Conservation (phyloP, 2,797 vertebrate species). For the Gymnocypris eckloni region DNA sequence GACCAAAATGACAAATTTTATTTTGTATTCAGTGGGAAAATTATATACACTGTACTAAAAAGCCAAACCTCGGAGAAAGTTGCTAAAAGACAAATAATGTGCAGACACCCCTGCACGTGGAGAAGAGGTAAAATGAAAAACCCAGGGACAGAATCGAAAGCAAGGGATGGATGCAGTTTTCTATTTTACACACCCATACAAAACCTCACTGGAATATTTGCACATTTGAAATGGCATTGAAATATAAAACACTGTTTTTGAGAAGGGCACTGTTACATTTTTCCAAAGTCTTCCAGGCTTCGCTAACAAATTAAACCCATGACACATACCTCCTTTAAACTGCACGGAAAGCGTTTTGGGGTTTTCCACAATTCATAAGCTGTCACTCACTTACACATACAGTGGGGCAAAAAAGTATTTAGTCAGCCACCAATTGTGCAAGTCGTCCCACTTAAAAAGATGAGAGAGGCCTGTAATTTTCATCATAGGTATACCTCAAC, state of each 20-base stretch:
- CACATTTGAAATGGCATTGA: constrained; percentile 9
- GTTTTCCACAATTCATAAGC: constrained; percentile 1
- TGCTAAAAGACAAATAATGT: constrained; percentile 31
- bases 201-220: neutral
- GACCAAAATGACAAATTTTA: constrained; percentile 37
- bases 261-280: constrained; percentile 21
- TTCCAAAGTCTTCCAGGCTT: neutral
- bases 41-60: constrained; percentile 9
- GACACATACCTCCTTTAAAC: neutral
- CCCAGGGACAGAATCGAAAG: neutral
- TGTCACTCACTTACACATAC: constrained; percentile 4
- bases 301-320: neutral
- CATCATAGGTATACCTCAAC: too few relatives aligned
- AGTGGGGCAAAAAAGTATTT: too few relatives aligned
- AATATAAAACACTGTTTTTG: constrained; percentile 18
- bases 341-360: neutral
- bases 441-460: too few relatives aligned
- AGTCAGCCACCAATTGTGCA: too few relatives aligned
- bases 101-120: too few relatives aligned
- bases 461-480: too few relatives aligned
- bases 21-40: constrained; percentile 21
- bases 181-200: neutral
- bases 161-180: neutral
- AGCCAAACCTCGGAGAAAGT: neutral
- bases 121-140: neutral